These are phyloP conservation scores for Mimas tiliae DNA, from an alignment of 2,888 invertebrate genomes.

Conservation along the genomic window DNA sequence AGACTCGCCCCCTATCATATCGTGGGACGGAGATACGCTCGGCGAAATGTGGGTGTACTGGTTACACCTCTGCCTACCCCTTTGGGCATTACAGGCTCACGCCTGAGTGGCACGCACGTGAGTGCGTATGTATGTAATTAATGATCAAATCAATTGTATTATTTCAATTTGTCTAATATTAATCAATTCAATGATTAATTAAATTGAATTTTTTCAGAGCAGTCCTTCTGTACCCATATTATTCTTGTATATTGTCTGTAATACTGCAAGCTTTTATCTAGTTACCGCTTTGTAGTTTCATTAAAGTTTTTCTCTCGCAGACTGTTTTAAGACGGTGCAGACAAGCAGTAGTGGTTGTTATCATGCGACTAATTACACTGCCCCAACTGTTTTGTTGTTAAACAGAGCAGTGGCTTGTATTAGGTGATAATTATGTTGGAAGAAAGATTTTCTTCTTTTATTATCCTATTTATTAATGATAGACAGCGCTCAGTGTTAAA, in stretches of 20 bases:
- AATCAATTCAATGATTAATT: no score
- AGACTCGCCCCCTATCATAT: no score
- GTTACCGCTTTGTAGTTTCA: constrained; percentile 33
- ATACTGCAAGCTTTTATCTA: constrained; percentile 31
- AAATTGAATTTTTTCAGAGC: no score
- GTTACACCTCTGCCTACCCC: no score
- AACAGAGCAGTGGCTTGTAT: background rate
- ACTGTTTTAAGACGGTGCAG: constrained; percentile 21
- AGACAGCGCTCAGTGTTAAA: no score
- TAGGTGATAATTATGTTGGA: background rate
- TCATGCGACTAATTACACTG: constrained; percentile 21
- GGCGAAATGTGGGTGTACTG: no score
- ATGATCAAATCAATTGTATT: no score
- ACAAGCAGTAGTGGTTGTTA: constrained; percentile 7
- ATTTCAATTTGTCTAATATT: no score
- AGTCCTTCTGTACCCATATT: background rate
- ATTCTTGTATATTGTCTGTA: constrained; percentile 23
- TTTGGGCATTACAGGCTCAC: no score
- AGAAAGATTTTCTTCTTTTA: background rate
- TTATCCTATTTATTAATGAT: background rate
- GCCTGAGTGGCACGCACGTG: no score
- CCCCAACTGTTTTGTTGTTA: background rate
- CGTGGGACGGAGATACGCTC: no score
- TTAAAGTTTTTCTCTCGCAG: constrained; percentile 33
- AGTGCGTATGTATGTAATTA: no score